A percentile compares a stretch with the other conserved stretches of the same genome.
Conservation (phyloP, 2,888 invertebrate species). For the Patella depressa region DNA sequence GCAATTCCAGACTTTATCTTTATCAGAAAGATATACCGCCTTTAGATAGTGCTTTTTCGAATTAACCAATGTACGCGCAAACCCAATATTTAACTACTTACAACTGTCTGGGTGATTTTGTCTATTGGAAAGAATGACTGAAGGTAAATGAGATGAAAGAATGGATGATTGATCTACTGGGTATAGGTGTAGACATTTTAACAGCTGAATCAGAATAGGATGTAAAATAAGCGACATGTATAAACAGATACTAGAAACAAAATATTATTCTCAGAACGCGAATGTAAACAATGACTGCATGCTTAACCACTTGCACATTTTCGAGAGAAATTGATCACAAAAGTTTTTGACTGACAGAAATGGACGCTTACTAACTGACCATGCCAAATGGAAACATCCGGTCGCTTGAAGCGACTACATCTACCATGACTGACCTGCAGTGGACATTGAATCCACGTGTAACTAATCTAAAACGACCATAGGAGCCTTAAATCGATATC, state of each 20-base stretch:
- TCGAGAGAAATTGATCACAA: not conserved
- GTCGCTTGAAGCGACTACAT: not conserved
- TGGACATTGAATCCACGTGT: not conserved
- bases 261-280: not conserved
- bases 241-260: conserved; percentile 2
- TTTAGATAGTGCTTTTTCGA: too few species aligned
- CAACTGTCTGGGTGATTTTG: too few species aligned
- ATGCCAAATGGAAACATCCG: not conserved
- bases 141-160: too few species aligned
- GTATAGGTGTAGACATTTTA: too few species aligned
- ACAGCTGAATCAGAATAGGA: too few species aligned
- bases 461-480: conserved; percentile 2
- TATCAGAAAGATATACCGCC: too few species aligned
- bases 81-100: too few species aligned
- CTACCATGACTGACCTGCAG: not conserved
- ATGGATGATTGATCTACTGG: too few species aligned
- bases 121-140: too few species aligned
- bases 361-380: conserved; percentile 1
- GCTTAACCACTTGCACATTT: conserved; percentile 10
- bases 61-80: too few species aligned
- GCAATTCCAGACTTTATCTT: too few species aligned
- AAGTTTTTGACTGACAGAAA: not conserved
- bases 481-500: not conserved
- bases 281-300: conserved; percentile 3
- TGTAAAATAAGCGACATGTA: not conserved